Conservation (phyloP, 1,140 invertebrate genomes). For the Formica selysi region DNA sequence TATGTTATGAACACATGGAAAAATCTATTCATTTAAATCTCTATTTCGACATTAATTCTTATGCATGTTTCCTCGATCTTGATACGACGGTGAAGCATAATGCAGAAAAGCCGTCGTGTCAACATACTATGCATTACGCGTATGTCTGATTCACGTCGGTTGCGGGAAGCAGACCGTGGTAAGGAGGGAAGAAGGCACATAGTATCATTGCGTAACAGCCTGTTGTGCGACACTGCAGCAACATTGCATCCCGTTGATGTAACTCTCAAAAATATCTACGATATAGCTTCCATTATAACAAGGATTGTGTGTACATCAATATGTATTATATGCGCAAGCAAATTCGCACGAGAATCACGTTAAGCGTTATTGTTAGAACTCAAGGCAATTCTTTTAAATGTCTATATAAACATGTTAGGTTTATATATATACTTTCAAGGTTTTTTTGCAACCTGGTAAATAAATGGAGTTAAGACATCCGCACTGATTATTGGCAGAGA, state of each 20-base stretch:
- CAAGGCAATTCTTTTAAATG: constrained; percentile 22
- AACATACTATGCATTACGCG: neutral
- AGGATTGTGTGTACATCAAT: neutral
- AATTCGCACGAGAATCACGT: constrained; percentile 36
- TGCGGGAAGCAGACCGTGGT: too few relatives aligned
- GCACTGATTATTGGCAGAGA: too few relatives aligned
- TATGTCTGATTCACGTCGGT: constrained; percentile 2
- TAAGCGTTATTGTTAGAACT: neutral
- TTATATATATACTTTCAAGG: neutral
- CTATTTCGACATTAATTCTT: neutral
- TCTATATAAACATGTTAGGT: neutral
- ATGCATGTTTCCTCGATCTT: constrained; percentile 23
- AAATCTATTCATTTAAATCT: neutral
- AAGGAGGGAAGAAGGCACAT: neutral
- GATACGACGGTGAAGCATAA: constrained; percentile 16
- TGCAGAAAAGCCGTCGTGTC: constrained; percentile 13
- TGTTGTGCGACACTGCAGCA: constrained; percentile 22
- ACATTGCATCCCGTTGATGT: constrained; percentile 44
- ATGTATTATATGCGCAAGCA: neutral
- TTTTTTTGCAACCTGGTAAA: constrained; percentile 5
- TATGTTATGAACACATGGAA: neutral
- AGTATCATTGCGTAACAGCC: constrained; percentile 29
- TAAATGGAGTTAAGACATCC: neutral
- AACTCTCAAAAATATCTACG: constrained; percentile 33
- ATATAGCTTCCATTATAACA: neutral